Evolutionary conservation across 2,888 invertebrate genomes (phyloP), one percentile per base, ranked within the genome.

Genomic region (Bursaphelenchus okinawaensis): DNA sequence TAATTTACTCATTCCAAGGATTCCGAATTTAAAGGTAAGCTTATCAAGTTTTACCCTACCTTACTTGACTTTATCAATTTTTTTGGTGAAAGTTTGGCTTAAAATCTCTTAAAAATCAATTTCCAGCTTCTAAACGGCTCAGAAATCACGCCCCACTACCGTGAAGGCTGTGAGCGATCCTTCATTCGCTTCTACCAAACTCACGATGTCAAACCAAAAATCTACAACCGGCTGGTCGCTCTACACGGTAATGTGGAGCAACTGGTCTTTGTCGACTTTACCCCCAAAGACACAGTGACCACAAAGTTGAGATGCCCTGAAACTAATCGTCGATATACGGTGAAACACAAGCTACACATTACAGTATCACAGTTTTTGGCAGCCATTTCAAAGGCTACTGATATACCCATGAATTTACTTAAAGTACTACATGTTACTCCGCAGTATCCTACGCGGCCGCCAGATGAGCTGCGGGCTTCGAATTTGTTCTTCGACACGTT

Each of bases 101-200:
- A n/a, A n/a, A n/a, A n/a, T n/a, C n/a, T n/a, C n/a, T n/a, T n/a
- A n/a, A n/a, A n/a, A n/a, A n/a, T n/a, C n/a, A 52, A 12, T 52
- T 52, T 24, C 20, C 70, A 62, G 0, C 66, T 68, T n/a, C 71
- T 84, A 9, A 84, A 84, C 71, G 83, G 83, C 8, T 82, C 83
- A 56, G 62, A 64, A 8, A 70, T 84, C 9, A 64, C 68, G 8
- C 75, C 73, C 0, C 61, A 55, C 6, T 83, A 83, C 66, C 73
- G 83, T 29, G 83, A 81, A 52, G 82, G 82, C 65, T 82, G 83
- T 19, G 84, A 84, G 68, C 69, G 84, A 51, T 81, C 80, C 27
- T 84, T 82, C 68, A 78, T 84, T 29, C 70, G 84, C 52, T 69
- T 77, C 52, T 84, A 74, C 66, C 55, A 82, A 75, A 73, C 76